phyloP scores from a whole-genome alignment of 2,797 vertebrate species.

The Anas bernieri region DNA sequence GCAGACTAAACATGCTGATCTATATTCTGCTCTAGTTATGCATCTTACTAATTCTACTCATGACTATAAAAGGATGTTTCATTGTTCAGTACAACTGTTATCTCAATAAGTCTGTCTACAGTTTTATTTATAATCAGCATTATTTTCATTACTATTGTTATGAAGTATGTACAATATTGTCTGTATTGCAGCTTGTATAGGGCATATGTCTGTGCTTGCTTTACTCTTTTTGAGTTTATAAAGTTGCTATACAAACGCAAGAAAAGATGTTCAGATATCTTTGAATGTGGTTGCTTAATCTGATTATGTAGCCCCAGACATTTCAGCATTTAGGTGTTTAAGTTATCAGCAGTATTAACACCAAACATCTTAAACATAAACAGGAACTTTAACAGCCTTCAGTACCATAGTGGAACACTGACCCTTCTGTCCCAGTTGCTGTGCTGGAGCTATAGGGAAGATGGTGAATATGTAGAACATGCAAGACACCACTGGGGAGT shows the following conservation, averaged over 20 bases:
- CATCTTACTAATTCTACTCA: slow-evolving; percentile 63
- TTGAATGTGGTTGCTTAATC: slow-evolving; percentile 62
- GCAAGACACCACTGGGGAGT: neutral
- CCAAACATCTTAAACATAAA: neutral
- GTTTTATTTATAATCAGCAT: slow-evolving; percentile 57
- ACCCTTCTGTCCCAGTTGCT: slow-evolving; percentile 10
- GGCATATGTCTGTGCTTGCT: slow-evolving; percentile 68
- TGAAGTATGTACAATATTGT: slow-evolving; percentile 62
- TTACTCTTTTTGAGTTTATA: slow-evolving; percentile 57
- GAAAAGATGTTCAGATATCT: slow-evolving; percentile 58
- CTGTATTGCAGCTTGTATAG: slow-evolving; percentile 72
- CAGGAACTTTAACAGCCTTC: neutral
- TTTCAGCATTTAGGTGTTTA: slow-evolving; percentile 46
- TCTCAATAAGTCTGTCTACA: slow-evolving; percentile 60
- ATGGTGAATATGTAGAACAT: neutral
- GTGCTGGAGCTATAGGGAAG: slow-evolving; percentile 10
- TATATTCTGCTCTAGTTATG: slow-evolving; percentile 51
- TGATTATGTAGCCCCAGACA: slow-evolving; percentile 38
- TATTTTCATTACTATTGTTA: slow-evolving; percentile 68
- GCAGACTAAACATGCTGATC: slow-evolving; percentile 53
- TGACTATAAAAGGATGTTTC: slow-evolving; percentile 55
- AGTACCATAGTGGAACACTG: neutral
- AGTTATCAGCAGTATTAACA: slow-evolving; percentile 40
- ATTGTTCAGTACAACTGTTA: slow-evolving; percentile 61
- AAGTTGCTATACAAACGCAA: slow-evolving; percentile 59